Evolutionary conservation across 2,113 vertebrate species (phyloP).

Genomic region (Paramormyrops kingsleyae): DNA sequence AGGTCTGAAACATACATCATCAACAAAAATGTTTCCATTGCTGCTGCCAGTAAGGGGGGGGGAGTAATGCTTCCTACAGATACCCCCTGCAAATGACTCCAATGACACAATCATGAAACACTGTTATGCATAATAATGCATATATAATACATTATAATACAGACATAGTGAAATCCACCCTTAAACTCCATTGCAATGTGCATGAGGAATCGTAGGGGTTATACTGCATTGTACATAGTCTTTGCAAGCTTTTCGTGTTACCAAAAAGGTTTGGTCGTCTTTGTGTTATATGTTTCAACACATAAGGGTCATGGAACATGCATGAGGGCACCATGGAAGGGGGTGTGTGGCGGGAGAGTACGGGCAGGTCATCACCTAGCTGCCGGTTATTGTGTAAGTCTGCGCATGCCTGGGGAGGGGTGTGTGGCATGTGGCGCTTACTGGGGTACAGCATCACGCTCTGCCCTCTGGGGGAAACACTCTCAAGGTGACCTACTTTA

Average conservation of each 20-base stretch:
- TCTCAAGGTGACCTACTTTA: slow-evolving; percentile 62
- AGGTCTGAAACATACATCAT: neutral
- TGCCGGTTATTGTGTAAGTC: slow-evolving; percentile 1
- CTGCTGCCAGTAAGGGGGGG: neutral
- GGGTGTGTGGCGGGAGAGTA: neutral
- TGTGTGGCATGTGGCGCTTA: slow-evolving; percentile 26
- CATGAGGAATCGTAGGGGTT: neutral
- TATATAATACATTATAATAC: neutral
- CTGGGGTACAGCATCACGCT: slow-evolving; percentile 36
- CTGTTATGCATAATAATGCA: neutral
- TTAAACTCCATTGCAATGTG: neutral
- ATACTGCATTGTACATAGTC: neutral
- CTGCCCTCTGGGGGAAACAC: slow-evolving; percentile 44
- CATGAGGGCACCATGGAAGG: neutral
- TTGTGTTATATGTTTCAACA: neutral
- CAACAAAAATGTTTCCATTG: neutral
- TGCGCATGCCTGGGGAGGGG: neutral
- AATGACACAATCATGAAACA: neutral
- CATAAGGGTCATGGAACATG: neutral
- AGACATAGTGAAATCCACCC: neutral
- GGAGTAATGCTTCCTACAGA: neutral
- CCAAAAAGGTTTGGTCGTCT: neutral
- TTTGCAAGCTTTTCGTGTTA: neutral
- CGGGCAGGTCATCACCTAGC: neutral
- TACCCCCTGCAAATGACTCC: neutral